Evolutionary conservation across 1,140 invertebrate genomes (phyloP), one percentile per base, ranked within the genome.

Genomic region (Maconellicoccus hirsutus): DNA sequence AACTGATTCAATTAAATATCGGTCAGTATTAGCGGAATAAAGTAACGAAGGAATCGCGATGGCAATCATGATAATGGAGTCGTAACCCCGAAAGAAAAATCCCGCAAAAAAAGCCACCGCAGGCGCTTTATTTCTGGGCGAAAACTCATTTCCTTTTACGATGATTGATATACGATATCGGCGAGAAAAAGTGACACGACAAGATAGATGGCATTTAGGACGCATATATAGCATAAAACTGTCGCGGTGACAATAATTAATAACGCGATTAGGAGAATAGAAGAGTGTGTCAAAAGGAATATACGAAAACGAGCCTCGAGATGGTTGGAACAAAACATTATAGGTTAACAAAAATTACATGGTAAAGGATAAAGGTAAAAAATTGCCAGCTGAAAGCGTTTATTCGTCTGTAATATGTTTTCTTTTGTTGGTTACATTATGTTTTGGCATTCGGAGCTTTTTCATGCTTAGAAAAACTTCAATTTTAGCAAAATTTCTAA

Each of bases 101-200:
- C 3, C n/a, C 42, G 42, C 10, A 52, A 52, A 52, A 52, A 52
- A 52, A 19, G 42, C 42, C n/a, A 52, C 10, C 42, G 42, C 10
- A 52, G n/a, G 42, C 42, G 42, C 42, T 52, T 52, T 52, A 52
- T 52, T 52, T 52, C 42, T 16, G 29, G 12, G 12, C 42, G n/a
- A 52, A 52, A 52, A 52, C 42, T 52, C 42, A 52, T 52, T 52
- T 52, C 42, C 42, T 52, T 52, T 52, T 52, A 52, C 42, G 42
- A 52, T 52, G 42, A 52, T 52, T 52, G 42, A 52, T 52, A 52
- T 52, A 52, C 42, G 42, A 52, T 52, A 52, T 52, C 42, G 42
- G 42, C 42, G 42, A 52, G 42, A 52, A 52, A 52, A 52, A 19
- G 42, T 52, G 42, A 52, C 42, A 19, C n/a, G n/a, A 52, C 42